Conservation (phyloP, 2,113 vertebrate genomes). For the Mionectes macconnelli region DNA sequence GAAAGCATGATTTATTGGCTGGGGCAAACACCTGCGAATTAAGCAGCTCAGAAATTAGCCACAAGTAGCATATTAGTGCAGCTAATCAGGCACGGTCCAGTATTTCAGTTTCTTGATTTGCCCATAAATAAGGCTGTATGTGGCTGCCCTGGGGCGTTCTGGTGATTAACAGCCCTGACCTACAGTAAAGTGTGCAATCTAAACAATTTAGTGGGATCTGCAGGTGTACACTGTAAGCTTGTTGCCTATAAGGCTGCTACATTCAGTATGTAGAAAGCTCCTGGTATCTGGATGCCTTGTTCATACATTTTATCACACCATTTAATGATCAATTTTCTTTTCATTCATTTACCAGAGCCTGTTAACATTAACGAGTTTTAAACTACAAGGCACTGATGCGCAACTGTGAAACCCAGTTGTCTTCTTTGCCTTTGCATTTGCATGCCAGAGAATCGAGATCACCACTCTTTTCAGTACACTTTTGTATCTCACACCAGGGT, state of each 20-base stretch:
- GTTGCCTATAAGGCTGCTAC: conserved; percentile 15
- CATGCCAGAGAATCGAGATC: not conserved
- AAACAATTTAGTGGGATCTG: conserved; percentile 60
- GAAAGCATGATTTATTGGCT: conserved; percentile 85
- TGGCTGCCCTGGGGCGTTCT: conserved; percentile 82
- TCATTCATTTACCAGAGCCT: conserved; percentile 28
- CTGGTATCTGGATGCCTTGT: not conserved
- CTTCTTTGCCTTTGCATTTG: not conserved
- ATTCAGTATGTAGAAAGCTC: not conserved
- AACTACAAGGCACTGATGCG: not conserved
- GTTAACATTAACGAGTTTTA: conserved; percentile 30
- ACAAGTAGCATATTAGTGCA: conserved; percentile 98
- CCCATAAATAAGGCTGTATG: conserved; percentile 89
- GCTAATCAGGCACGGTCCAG: conserved; percentile 95
- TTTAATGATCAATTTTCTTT: conserved; percentile 60
- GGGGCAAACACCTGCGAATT: conserved; percentile 93
- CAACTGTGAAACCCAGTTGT: not conserved
- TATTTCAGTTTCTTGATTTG: conserved; percentile 90
- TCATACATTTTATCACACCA: conserved; percentile 37
- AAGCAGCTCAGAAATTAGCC: conserved; percentile 93
- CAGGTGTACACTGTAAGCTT: conserved; percentile 56
- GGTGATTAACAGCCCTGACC: conserved; percentile 94
- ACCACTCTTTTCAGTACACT: not conserved
- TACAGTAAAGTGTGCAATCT: conserved; percentile 81
- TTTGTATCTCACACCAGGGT: not conserved